Evolutionary conservation across 2,888 invertebrate genomes (phyloP), one percentile per base, ranked within the genome.

Genomic region (Anarsia innoxiella): DNA sequence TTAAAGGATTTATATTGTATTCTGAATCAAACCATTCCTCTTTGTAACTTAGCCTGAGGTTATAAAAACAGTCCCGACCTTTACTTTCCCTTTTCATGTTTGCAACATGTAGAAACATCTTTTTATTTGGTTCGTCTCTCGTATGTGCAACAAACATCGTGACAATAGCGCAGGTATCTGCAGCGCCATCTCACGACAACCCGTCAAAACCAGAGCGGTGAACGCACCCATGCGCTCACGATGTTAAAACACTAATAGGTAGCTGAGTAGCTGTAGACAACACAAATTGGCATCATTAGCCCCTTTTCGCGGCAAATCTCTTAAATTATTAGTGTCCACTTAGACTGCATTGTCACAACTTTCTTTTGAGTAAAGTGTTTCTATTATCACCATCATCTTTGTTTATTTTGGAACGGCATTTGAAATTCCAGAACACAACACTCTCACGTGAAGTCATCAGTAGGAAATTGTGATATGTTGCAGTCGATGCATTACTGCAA

Each of bases 141-240:
- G n/a, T n/a, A n/a, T n/a, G n/a, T n/a, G n/a, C n/a, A n/a, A n/a
- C n/a, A n/a, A n/a, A 19, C 4, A 52, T 70, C 69, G 71, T 76
- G 71, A 71, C 61, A 47, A 45, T 46, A 48, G 53, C 48, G 44
- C 53, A 42, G 50, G 39, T 59, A 72, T 74, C 74, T 51, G 48
- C 56, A 49, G 63, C 64, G 66, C 64, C 68, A 76, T 73, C 76
- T 78, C 75, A 74, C 74, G 76, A 77, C 57, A 42, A 49, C 40
- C 41, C 53, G 66, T 70, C 69, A 68, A 74, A 71, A 70, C 66
- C 56, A 64, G 66, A 66, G 56, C 63, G 56, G 51, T 45, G 59
- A 66, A 63, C 56, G 59, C 59, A 52, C 48, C 48, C 50, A 53
- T 53, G 49, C 46, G 37, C 30, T 49, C 43, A 38, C 41, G 41